Evolutionary conservation across 2,888 invertebrate genomes (phyloP).

Genomic region (Catocala nupta): DNA sequence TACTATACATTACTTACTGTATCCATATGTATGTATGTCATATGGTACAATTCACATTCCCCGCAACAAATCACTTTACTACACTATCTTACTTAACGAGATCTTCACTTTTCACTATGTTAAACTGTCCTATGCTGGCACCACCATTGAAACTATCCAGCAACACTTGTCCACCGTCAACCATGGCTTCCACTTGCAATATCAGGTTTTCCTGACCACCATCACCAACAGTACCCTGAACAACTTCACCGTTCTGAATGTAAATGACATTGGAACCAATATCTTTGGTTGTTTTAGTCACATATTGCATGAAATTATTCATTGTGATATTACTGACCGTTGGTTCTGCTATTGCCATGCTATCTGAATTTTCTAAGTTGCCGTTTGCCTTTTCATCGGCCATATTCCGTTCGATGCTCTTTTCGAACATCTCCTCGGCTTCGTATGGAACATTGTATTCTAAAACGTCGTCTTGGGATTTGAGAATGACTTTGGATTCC

Average conservation of each 20-base stretch:
- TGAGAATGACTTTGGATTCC: slow-evolving; percentile 63
- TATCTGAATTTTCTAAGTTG: not conserved
- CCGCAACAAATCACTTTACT: no score
- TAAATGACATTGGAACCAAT: slow-evolving; percentile 27
- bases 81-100: no score
- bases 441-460: slow-evolving; percentile 8
- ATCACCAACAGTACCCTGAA: not conserved
- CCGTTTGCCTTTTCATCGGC: not conserved
- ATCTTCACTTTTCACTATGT: not conserved
- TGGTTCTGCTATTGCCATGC: not conserved
- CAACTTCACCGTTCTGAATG: slow-evolving; percentile 41
- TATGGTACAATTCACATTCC: no score
- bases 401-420: not conserved
- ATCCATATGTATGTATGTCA: no score
- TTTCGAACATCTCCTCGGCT: slow-evolving; percentile 7
- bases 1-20: no score
- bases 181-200: slow-evolving; percentile 27
- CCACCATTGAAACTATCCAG: not conserved
- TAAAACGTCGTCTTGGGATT: slow-evolving; percentile 32
- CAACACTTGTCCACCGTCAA: slow-evolving; percentile 10
- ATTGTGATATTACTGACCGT: not conserved
- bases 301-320: slow-evolving; percentile 34
- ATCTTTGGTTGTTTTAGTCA: slow-evolving; percentile 5
- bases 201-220: slow-evolving; percentile 7
- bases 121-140: not conserved